phyloP scores from a whole-genome alignment of 2,113 vertebrate species.

The Struthidea cinerea region DNA sequence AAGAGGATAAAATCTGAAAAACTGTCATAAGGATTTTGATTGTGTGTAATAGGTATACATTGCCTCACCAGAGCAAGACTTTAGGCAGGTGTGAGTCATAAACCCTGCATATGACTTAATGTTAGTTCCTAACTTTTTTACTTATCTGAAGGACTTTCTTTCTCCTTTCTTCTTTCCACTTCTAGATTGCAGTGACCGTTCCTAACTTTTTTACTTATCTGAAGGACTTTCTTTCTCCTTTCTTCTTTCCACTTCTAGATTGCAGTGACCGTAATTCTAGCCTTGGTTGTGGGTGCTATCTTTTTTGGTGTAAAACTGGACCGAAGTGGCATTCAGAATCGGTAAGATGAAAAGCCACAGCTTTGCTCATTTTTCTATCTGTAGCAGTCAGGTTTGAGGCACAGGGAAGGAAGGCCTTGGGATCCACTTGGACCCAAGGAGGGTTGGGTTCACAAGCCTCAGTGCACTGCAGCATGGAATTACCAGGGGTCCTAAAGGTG shows the following conservation, averaged over 20 bases:
- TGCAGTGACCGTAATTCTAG: slow-evolving; percentile 22
- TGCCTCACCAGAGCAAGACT: neutral
- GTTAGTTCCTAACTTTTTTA: neutral
- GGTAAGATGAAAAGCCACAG: slow-evolving; percentile 19
- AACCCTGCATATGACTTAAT: neutral
- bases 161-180: neutral
- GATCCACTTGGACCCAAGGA: neutral
- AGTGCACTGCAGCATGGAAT: neutral
- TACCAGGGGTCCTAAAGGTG: neutral
- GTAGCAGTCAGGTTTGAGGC: neutral
- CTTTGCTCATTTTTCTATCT: neutral
- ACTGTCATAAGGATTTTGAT: neutral
- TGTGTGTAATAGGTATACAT: neutral
- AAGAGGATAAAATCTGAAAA: neutral
- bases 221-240: neutral
- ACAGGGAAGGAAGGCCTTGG: neutral
- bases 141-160: neutral
- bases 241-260: slow-evolving; percentile 30
- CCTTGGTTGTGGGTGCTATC: slow-evolving; percentile 65
- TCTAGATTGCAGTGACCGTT: slow-evolving; percentile 48
- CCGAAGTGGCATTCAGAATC: slow-evolving; percentile 63
- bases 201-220: neutral
- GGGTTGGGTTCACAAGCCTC: neutral
- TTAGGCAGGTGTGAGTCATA: neutral
- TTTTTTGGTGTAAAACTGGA: slow-evolving; percentile 60